Base-by-base conservation (phyloP, 2,888 invertebrate species). In the Ornithoptera priamus region DNA sequence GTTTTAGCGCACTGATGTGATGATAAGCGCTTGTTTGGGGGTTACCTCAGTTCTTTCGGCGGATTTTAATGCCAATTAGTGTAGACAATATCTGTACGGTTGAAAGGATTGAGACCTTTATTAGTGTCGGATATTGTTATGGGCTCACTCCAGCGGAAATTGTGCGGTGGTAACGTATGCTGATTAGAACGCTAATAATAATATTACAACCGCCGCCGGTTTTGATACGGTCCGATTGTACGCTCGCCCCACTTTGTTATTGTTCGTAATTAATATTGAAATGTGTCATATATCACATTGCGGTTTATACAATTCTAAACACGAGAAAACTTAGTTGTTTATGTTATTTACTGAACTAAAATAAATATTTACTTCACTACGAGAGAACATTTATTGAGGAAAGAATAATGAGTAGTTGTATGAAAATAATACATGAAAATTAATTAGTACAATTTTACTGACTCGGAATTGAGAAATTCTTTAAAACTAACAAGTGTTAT, bases 101-200 rank as follows among this genome's bases (percentile, higher is more conserved):
- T 84, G 85, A 87, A 90, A 87, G 89, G 89, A 89, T 88, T 87
- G 85, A 82, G 84, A 80, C 84, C 85, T 88, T 88, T 90, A 92
- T 92, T 90, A 90, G 82, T 86, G 88, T 86, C 88, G 82, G 88
- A 89, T 90, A 89, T 90, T 91, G 91, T 92, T 90, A 85, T 82
- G 81, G 77, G 83, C 74, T 78, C 86, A 80, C 75, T 84, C 82
- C 83, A 76, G 85, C 81, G 88, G 85, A 85, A 87, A 82, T 78
- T 74, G 72, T 73, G 72, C 72, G 76, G 73, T 74, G 74, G 74
- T 69, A 72, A 73, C 73, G 72, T 76, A 73, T 73, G 73, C 71
- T 76, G 73, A 73, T 76, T 74, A 74, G 70, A 71, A 69, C 69
- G 75, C 71, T 74, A 73, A 75, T 73, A 72, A 73, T 73, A 73